These are phyloP conservation scores for Ptilodon capucinus DNA, from an alignment of 2,888 invertebrate genomes.

Conservation along the genomic window DNA sequence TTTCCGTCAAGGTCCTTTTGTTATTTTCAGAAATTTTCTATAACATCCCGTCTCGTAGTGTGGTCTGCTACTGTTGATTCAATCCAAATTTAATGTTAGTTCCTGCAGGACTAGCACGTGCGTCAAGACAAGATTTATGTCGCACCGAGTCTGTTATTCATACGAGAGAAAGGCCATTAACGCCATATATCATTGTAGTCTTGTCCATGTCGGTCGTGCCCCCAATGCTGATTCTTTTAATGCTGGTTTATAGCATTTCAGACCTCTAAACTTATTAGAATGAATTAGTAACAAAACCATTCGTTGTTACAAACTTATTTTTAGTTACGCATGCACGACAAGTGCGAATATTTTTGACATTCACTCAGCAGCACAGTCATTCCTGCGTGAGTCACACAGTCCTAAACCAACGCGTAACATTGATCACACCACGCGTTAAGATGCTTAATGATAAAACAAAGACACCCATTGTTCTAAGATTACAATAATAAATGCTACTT, in stretches of 20 bases:
- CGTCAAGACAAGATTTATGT: too few relatives aligned
- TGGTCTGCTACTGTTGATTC: neutral
- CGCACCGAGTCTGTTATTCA: too few relatives aligned
- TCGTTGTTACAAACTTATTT: neutral
- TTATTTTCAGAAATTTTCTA: neutral
- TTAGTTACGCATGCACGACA: neutral
- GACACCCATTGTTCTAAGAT: neutral
- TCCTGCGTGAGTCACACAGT: neutral
- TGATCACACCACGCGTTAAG: neutral
- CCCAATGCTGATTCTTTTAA: too few relatives aligned
- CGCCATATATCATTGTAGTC: too few relatives aligned
- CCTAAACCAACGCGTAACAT: neutral
- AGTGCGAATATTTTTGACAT: neutral
- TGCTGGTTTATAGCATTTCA: too few relatives aligned
- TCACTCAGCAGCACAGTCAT: neutral
- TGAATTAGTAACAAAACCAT: too few relatives aligned
- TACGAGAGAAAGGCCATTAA: too few relatives aligned
- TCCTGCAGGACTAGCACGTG: too few relatives aligned
- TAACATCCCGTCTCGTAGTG: neutral
- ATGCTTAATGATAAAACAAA: neutral
- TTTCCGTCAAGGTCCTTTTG: constrained; percentile 17
- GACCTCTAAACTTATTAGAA: too few relatives aligned
- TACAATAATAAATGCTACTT: neutral
- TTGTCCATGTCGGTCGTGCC: too few relatives aligned
- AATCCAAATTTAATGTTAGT: too few relatives aligned